Percentiles rank a stretch among this genome's conserved stretches.
Conservation (phyloP, 2,113 vertebrate species). For the Gila orcuttii region DNA sequence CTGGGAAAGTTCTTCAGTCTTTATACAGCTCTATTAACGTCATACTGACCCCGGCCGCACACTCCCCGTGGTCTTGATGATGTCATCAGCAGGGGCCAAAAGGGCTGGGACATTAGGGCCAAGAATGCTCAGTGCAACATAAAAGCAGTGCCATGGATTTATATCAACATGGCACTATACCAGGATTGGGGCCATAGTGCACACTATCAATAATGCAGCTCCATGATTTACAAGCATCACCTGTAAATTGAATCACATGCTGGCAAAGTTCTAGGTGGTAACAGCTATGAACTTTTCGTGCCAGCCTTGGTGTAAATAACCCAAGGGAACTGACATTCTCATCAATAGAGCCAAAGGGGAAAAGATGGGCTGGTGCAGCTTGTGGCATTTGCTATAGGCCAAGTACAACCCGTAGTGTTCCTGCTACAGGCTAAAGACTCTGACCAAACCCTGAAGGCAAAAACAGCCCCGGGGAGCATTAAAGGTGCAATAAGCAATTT, state of each 20-base stretch:
- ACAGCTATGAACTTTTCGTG: neutral
- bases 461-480: neutral
- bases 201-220: constrained; percentile 7
- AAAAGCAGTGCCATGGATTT: neutral
- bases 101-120: constrained; percentile 16
- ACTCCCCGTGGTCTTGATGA: constrained; percentile 45
- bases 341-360: constrained; percentile 27
- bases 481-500: too few species aligned
- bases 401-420: neutral
- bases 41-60: constrained; percentile 18
- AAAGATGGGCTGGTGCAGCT: neutral
- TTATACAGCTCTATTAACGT: constrained; percentile 37
- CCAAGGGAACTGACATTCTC: constrained; percentile 33
- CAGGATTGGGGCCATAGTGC: neutral
- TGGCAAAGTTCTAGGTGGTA: neutral
- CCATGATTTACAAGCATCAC: constrained; percentile 1
- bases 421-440: constrained; percentile 1
- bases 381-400: constrained; percentile 38
- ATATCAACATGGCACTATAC: neutral
- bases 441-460: neutral
- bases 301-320: constrained; percentile 16
- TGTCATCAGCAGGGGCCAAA: constrained; percentile 45
- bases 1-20: constrained; percentile 53
- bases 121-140: constrained; percentile 12
- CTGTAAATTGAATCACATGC: neutral